phyloP scores from a whole-genome alignment of 2,888 invertebrate genomes.

The Philhelius pedissequus region DNA sequence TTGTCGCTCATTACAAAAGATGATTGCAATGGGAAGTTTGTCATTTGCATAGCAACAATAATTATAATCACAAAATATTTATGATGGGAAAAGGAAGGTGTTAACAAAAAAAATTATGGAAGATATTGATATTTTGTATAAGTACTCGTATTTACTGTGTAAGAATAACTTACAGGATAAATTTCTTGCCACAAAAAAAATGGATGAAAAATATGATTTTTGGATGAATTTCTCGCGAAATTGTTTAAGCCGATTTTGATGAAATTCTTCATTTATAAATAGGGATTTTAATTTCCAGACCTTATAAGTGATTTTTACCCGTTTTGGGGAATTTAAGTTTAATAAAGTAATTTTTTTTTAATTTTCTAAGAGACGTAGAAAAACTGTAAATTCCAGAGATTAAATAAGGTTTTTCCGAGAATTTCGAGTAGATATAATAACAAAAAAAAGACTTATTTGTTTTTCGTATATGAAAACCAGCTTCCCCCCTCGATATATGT shows the following conservation, averaged over 20 bases:
- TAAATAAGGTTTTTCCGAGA: no score
- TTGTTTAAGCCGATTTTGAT: background rate
- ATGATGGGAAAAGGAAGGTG: background rate
- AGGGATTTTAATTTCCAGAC: background rate
- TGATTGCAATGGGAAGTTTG: slow-evolving; percentile 40
- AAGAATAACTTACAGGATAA: background rate
- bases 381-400: no score
- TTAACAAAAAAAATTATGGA: background rate
- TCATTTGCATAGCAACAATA: slow-evolving; percentile 33
- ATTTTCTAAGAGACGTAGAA: no score
- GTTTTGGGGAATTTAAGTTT: no score
- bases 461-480: no score
- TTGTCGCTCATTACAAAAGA: slow-evolving; percentile 47
- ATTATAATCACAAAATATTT: background rate
- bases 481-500: no score
- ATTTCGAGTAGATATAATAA: no score
- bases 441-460: no score
- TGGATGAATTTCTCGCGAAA: background rate
- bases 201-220: no score
- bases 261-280: background rate
- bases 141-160: background rate
- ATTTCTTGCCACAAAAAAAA: no score
- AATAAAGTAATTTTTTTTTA: no score
- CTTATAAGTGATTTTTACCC: no score
- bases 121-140: background rate